Conservation (phyloP, 2,797 vertebrate species). For the Pantherophis vulpinus region DNA sequence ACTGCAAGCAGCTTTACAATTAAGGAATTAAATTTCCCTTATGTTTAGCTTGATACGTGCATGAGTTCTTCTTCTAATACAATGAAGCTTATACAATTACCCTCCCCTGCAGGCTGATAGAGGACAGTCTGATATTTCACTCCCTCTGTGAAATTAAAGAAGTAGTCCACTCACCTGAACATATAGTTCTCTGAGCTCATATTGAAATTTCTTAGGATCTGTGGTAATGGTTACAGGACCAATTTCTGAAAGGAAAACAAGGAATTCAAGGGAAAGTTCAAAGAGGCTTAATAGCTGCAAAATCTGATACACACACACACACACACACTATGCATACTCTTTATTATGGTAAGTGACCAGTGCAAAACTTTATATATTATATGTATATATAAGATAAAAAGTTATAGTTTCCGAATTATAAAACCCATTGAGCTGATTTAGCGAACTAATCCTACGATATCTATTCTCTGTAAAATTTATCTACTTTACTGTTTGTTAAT, state of each 20-base stretch:
- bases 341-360: neutral
- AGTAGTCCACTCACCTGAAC: slow-evolving; percentile 87
- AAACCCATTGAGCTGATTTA: neutral
- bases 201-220: slow-evolving; percentile 97
- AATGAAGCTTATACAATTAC: neutral
- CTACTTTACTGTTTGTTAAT: neutral
- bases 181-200: slow-evolving; percentile 94
- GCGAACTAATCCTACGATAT: neutral
- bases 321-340: neutral
- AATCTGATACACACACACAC: neutral
- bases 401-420: neutral
- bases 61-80: neutral
- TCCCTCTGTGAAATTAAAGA: neutral
- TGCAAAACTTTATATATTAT: neutral
- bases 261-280: neutral
- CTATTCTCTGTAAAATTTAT: neutral
- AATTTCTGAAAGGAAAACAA: slow-evolving; percentile 82
- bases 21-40: neutral
- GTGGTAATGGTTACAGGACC: slow-evolving; percentile 98
- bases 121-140: neutral
- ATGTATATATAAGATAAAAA: neutral
- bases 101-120: neutral
- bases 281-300: neutral
- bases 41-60: neutral
- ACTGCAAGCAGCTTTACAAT: neutral